Evolutionary conservation across 2,113 vertebrate genomes (phyloP), one percentile per base, ranked within the genome.

Genomic region (Paramormyrops kingsleyae): DNA sequence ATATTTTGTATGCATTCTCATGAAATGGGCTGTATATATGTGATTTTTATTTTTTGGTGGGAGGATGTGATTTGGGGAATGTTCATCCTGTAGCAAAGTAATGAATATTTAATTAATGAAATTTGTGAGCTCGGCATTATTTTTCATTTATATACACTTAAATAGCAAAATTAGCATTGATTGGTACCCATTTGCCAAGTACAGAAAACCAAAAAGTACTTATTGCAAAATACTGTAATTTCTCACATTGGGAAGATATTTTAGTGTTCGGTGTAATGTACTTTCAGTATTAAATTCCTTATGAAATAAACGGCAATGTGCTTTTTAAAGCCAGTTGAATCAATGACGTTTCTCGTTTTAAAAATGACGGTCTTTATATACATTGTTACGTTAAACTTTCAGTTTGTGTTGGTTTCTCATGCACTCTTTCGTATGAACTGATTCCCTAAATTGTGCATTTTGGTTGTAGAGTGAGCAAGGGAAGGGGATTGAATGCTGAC

Each of bases 181-280:
- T 95, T 95, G 95, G 96, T 96, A 96, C 95, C 62, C 90, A 83
- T 95, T 96, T 96, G 94, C 95, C 87, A 92, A 95, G 95, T 96
- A 95, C 94, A 93, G 91, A 52, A 92, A 92, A 95, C 92, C 93
- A 91, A 91, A 93, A 93, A 92, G 94, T 96, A 96, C 94, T 95
- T 92, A 13, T 80, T 92, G 94, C 94, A 95, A 94, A 95, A 94
- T 93, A 87, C 92, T 91, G 94, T 91, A 92, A 95, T 96, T 96
- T 96, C 96, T 96, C 96, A 96, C 95, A 96, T 96, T 96, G 96
- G 96, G 96, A 96, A 96, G 96, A 94, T 92, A 50, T 92, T 94
- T 94, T 94, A 92, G 93, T 93, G 90, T 94, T 89, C 93, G 93
- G 93, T 94, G 94, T 95, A 94, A 92, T 91, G 92, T 94, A 92